Percentiles rank a stretch among this genome's conserved stretches.
Evolutionary conservation across 2,797 vertebrate species (phyloP).

Genomic region (Lacerta agilis): DNA sequence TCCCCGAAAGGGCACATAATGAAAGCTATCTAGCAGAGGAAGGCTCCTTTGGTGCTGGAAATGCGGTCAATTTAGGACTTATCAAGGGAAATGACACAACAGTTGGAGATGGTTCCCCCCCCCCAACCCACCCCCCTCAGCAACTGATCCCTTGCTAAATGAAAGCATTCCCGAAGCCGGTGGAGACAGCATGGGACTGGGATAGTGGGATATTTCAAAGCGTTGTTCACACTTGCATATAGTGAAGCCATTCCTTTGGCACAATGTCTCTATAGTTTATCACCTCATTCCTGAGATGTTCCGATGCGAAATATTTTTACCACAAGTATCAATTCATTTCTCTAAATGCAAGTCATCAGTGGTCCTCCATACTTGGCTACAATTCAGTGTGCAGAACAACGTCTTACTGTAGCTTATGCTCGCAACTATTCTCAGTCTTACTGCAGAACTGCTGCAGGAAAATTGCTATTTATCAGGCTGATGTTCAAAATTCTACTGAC

Average conservation of each 20-base stretch:
- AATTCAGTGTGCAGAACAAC: slow-evolving; percentile 39
- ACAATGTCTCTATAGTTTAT: slow-evolving; percentile 67
- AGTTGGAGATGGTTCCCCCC: slow-evolving; percentile 76
- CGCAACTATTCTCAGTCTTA: slow-evolving; percentile 21
- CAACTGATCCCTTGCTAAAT: slow-evolving; percentile 78
- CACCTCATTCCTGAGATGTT: slow-evolving; percentile 54
- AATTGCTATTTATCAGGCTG: slow-evolving; percentile 47
- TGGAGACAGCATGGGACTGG: slow-evolving; percentile 70
- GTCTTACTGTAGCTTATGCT: slow-evolving; percentile 18
- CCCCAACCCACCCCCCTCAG: background rate
- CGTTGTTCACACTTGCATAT: slow-evolving; percentile 53
- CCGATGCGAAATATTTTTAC: slow-evolving; percentile 65
- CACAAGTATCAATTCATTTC: slow-evolving; percentile 67
- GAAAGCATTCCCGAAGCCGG: slow-evolving; percentile 67
- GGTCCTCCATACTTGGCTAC: slow-evolving; percentile 35
- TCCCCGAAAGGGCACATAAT: slow-evolving; percentile 78
- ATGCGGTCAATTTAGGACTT: slow-evolving; percentile 82
- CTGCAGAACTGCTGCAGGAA: slow-evolving; percentile 22
- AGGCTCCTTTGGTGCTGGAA: slow-evolving; percentile 79
- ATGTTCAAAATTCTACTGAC: slow-evolving; percentile 37
- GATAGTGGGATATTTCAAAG: slow-evolving; percentile 72
- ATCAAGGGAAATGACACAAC: slow-evolving; percentile 82
- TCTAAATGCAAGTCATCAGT: slow-evolving; percentile 62
- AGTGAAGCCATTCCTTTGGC: slow-evolving; percentile 59
- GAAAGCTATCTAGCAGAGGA: slow-evolving; percentile 74